Evolutionary conservation across 2,113 vertebrate genomes (phyloP), one percentile per base, ranked within the genome.

Genomic region (Oreochromis spilurus): DNA sequence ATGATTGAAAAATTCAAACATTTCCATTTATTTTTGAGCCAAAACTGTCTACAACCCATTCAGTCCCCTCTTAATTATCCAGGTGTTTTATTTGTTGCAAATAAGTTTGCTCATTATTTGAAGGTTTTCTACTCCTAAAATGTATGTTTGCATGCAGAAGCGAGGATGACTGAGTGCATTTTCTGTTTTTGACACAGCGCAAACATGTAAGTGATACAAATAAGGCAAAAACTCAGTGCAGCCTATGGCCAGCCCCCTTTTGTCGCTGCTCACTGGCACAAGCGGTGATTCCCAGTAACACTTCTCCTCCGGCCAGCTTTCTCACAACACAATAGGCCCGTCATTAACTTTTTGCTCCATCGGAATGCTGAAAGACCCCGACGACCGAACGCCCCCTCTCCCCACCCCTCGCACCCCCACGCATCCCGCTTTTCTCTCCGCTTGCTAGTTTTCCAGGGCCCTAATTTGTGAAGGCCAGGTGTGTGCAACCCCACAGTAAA

Each of bases 271-370:
- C 92, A 94, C 83, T 94, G 93, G 92, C 87, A 93, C 91, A 93
- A 88, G 88, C 90, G 16, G 78, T 93, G 92, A 93, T 95, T 94
- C 92, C 90, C 91, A 91, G 88, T 88, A 91, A 92, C 95, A 93
- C 91, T 93, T 93, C 83, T 91, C 72, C 91, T 92, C 87, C 86
- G 81, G 88, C 90, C 90, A 84, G 88, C 86, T 86, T 93, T 92
- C 91, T 92, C 92, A 60, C 93, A 89, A 92, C 87, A 93, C 92
- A 96, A 95, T 93, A 87, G 94, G 55, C 55, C 85, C 95, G 81
- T 96, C 96, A 96, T 97, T 96, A 96, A 96, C 96, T 97, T 97
- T 96, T 96, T 95, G 94, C 95, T 96, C 94, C 94, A 93, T 95
- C 83, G 94, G 96, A 97, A 97, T 96, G 95, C 93, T 94, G 91